Conservation (phyloP, 2,888 invertebrate genomes). For the Parascotia fuliginaria region DNA sequence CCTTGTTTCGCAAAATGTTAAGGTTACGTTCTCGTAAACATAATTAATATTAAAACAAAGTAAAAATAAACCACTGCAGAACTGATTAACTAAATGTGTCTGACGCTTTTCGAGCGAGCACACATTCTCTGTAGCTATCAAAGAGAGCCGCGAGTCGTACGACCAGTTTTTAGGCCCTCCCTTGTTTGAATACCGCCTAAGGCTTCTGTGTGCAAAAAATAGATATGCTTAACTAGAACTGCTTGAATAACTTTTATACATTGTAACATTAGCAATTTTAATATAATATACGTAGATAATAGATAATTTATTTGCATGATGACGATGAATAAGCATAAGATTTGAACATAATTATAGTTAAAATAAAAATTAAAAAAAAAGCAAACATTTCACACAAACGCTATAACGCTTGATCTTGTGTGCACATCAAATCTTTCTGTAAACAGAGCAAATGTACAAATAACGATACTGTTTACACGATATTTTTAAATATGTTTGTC, state of each 20-base stretch:
- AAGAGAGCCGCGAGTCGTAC: constrained; percentile 61
- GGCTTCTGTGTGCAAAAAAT: constrained; percentile 56
- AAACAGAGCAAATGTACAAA: constrained; percentile 1
- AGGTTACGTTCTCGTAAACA: constrained; percentile 10
- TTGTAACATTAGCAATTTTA: constrained; percentile 31
- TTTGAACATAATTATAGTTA: not conserved
- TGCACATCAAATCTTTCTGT: not conserved
- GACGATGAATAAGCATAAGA: not conserved
- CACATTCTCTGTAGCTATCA: constrained; percentile 52
- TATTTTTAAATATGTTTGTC: constrained; percentile 22
- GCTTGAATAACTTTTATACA: constrained; percentile 35
- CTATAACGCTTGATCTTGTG: not conserved
- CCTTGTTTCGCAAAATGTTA: constrained; percentile 4
- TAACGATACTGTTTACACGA: constrained; percentile 15
- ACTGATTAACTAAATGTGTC: constrained; percentile 61
- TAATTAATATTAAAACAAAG: constrained; percentile 20
- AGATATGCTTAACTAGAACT: constrained; percentile 45
- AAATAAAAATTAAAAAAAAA: constrained; percentile 3
- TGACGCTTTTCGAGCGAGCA: constrained; percentile 53
- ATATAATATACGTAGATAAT: constrained; percentile 23
- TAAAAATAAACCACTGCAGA: constrained; percentile 34
- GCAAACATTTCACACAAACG: constrained; percentile 9
- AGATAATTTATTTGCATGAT: constrained; percentile 18
- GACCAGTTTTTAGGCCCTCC: constrained; percentile 66
- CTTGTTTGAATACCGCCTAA: constrained; percentile 60